phyloP scores from a whole-genome alignment of 53 echinoderm and acorn worm genomes.

The Pentamera pediparva region DNA sequence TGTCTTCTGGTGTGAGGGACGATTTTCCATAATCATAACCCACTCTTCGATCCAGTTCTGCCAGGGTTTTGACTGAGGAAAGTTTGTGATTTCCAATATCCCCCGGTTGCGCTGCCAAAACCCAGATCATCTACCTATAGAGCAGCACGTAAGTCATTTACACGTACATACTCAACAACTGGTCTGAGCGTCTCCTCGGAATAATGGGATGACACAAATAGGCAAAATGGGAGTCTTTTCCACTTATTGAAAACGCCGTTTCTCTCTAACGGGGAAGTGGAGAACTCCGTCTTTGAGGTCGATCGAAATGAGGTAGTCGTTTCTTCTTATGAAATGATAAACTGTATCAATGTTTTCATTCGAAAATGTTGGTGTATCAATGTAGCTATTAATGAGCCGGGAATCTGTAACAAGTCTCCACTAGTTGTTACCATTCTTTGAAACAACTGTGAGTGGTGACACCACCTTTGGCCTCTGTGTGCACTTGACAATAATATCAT shows the following conservation, averaged over 20 bases:
- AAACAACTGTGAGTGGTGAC: not conserved
- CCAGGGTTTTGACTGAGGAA: not conserved
- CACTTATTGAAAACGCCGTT: not conserved
- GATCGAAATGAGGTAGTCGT: not conserved
- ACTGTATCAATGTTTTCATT: not conserved
- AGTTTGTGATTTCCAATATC: not conserved
- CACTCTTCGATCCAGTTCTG: not conserved
- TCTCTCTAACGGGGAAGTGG: not conserved
- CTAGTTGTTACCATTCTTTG: not conserved
- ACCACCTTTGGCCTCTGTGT: not conserved
- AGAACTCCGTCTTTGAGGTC: not conserved
- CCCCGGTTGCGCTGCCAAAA: too few species aligned
- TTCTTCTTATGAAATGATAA: not conserved
- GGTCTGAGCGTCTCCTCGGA: not conserved
- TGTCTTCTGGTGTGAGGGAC: not conserved
- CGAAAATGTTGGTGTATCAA: not conserved
- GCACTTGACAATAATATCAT: not conserved
- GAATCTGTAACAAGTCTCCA: not conserved
- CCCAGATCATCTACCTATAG: too few species aligned
- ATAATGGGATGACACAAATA: not conserved
- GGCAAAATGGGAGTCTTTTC: not conserved
- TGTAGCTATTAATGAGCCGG: not conserved
- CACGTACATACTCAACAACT: not conserved
- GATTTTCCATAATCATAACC: conserved; percentile 20
- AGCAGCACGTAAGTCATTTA: too few species aligned